Evolutionary conservation across 2,888 invertebrate genomes (phyloP), one percentile per base, ranked within the genome.

Genomic region (Chesias legatella): DNA sequence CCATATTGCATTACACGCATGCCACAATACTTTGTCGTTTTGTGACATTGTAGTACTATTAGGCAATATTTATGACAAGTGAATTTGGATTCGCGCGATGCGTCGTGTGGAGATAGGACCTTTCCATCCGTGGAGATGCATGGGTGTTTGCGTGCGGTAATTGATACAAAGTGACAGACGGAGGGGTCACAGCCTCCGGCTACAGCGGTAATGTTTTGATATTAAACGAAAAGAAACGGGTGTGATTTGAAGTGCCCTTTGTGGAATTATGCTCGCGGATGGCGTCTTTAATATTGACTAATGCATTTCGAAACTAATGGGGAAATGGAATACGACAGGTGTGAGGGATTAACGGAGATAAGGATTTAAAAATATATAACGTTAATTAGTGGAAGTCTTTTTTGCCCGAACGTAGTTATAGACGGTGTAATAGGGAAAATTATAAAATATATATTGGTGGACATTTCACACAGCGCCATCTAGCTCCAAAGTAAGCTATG

Each of bases 181-280:
- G 63, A 76, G 83, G 85, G 85, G 82, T 74, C 75, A 73, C 80
- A 74, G 83, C 81, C 83, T 78, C 77, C 71, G 77, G 76, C 46
- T 68, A 73, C 77, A 74, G 74, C 67, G 73, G 78, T 77, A 74
- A 79, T 86, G 83, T 86, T 86, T 83, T 88, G 88, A 86, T 86
- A 84, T 86, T 71, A 70, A 78, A 72, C 78, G 75, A 82, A 78
- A 79, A 74, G 80, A 79, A 80, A 81, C 83, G 86, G 86, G 86
- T 86, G 88, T 86, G 88, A 86, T 86, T 85, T 85, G 83, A 79
- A 88, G 86, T 79, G 88, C 84, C 84, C 86, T 86, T 86, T 88
- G 86, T 86, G 86, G 86, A 85, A 86, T 88, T 88, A 88, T 78
- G 82, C 67, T 80, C 84, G 77, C 83, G 83, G 68, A 77, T 65